Percentiles rank a stretch among this genome's conserved stretches.
Conservation (phyloP, 2,797 vertebrate species). For the Cryptoblepharus egeriae region DNA sequence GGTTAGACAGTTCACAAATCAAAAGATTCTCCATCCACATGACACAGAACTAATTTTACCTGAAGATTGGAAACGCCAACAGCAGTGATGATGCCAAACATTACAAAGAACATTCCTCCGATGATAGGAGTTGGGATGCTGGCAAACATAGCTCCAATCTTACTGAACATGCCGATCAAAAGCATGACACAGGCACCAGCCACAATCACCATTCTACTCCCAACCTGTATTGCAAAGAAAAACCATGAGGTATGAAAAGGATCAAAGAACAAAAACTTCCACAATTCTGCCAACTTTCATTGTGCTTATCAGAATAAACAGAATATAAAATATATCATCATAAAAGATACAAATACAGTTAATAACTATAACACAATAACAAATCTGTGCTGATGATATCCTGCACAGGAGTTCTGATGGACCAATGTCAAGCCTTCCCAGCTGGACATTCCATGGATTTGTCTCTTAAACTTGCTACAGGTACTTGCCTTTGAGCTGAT, state of each 20-base stretch:
- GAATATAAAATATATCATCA: no score
- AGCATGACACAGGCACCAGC: conserved; percentile 86
- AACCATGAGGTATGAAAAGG: accelerated
- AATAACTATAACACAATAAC: neutral
- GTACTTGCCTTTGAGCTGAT: no score
- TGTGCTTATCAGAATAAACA: neutral
- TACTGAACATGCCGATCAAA: conserved; percentile 89
- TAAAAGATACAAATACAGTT: neutral
- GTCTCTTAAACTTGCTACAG: neutral
- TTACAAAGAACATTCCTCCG: conserved; percentile 95
- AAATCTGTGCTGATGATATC: neutral
- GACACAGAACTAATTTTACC: conserved; percentile 78
- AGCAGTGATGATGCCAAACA: conserved; percentile 92
- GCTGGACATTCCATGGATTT: neutral
- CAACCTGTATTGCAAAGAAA: conserved; percentile 82
- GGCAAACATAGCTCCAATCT: conserved; percentile 89
- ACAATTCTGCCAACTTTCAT: neutral
- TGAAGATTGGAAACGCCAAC: conserved; percentile 94
- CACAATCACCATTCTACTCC: conserved; percentile 91
- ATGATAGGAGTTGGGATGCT: conserved; percentile 93
- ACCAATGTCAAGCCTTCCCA: neutral
- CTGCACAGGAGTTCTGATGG: neutral
- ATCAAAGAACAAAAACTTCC: accelerated
- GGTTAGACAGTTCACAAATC: neutral
- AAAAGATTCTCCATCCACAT: neutral